Evolutionary conservation across 2,113 vertebrate genomes (phyloP).

Genomic region (Sinocyclocheilus anshuiensis): DNA sequence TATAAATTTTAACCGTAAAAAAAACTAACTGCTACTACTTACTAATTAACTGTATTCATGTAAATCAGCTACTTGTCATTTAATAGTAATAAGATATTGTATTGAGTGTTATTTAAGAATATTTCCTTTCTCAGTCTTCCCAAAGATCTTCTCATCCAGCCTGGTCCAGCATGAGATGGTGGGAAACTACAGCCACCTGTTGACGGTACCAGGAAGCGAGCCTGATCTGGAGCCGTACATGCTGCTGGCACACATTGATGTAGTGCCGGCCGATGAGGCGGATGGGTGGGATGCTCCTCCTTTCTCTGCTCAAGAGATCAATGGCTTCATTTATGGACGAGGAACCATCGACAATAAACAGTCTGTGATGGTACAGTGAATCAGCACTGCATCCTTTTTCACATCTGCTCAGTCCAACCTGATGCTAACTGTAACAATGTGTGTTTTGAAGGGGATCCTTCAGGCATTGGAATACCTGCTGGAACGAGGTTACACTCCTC

Average conservation of each 20-base stretch:
- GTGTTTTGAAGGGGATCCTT: conserved; percentile 82
- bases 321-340: conserved; percentile 92
- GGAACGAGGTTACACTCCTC: conserved; percentile 81
- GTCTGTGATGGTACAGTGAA: conserved; percentile 79
- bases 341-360: conserved; percentile 93
- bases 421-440: conserved; percentile 11
- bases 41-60: neutral
- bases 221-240: conserved; percentile 82
- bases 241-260: conserved; percentile 91
- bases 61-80: neutral
- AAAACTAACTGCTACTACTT: no score
- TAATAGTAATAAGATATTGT: neutral
- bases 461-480: conserved; percentile 90
- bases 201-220: conserved; percentile 81
- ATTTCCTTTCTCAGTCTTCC: conserved; percentile 79
- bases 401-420: neutral
- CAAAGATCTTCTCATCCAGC: conserved; percentile 83
- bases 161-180: conserved; percentile 87
- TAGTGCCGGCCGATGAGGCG: conserved; percentile 83
- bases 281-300: conserved; percentile 90
- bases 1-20: neutral
- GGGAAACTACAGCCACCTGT: conserved; percentile 88
- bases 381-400: neutral
- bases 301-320: conserved; percentile 86
- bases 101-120: neutral